Percentiles rank a stretch among this genome's conserved stretches.
These are phyloP conservation scores for Thalassophryne amazonica DNA, from an alignment of 2,797 vertebrate genomes.

Conservation along the genomic window DNA sequence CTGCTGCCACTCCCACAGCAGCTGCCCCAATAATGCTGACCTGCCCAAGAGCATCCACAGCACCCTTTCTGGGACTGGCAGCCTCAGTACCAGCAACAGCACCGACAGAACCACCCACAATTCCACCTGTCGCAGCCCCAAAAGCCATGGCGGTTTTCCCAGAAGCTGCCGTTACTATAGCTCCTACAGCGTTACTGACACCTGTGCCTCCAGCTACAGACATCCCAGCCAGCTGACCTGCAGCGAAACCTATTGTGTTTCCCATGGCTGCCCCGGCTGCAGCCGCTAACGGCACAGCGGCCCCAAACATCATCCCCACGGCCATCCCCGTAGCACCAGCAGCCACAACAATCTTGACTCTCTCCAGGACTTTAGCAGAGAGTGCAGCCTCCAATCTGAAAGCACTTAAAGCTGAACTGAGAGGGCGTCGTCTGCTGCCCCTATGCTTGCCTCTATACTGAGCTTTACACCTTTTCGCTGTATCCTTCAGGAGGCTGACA, in stretches of 20 bases:
- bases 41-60: conserved; percentile 62
- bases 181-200: conserved; percentile 66
- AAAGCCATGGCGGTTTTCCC: conserved; percentile 68
- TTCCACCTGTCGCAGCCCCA: conserved; percentile 68
- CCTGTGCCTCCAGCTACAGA: conserved; percentile 50
- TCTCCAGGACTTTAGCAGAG: conserved; percentile 68
- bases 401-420: conserved; percentile 17
- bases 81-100: conserved; percentile 59
- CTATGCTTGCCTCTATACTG: conserved; percentile 14
- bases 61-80: conserved; percentile 54
- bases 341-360: conserved; percentile 67
- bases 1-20: conserved; percentile 68
- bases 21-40: conserved; percentile 63
- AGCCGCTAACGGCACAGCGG: conserved; percentile 65
- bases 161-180: conserved; percentile 61
- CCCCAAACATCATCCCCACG: conserved; percentile 69
- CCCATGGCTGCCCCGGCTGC: conserved; percentile 68
- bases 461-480: conserved; percentile 15
- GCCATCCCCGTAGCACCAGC: conserved; percentile 72
- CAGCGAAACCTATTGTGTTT: conserved; percentile 58
- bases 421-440: conserved; percentile 4
- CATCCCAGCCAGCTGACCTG: conserved; percentile 59
- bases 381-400: conserved; percentile 58
- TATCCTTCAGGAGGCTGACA: conserved; percentile 28
- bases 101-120: conserved; percentile 71